Percentiles rank a stretch among this genome's conserved stretches.
Evolutionary conservation across 2,113 vertebrate species (phyloP).

Genomic region (Heterocephalus glaber): DNA sequence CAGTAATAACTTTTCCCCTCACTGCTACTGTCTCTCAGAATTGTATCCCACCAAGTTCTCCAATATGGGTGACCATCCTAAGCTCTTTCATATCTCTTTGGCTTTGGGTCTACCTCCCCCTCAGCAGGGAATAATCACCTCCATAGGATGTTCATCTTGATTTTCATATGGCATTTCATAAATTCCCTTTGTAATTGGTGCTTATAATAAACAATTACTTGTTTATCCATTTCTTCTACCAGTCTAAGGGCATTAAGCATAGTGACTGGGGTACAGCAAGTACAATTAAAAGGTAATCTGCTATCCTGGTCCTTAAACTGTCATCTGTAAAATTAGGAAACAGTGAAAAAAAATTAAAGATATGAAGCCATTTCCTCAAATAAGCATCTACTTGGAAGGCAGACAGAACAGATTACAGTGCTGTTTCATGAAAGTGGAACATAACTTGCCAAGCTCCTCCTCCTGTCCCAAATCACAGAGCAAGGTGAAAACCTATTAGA

Average conservation of each 20-base stretch:
- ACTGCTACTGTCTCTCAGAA: background rate
- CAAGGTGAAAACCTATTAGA: background rate
- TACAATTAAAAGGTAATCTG: background rate
- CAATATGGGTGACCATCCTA: accelerated
- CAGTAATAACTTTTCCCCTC: background rate
- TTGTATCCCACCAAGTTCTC: background rate
- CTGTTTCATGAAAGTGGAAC: background rate
- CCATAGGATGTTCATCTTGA: background rate
- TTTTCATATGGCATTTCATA: background rate
- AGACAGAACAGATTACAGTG: background rate
- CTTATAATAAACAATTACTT: background rate
- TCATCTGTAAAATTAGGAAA: background rate
- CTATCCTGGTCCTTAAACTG: background rate
- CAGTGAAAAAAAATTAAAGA: background rate
- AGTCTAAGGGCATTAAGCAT: background rate
- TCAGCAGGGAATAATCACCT: background rate
- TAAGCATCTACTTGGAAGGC: background rate
- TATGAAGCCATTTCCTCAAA: background rate
- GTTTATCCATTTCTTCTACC: background rate
- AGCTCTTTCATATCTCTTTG: background rate
- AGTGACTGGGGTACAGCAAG: background rate
- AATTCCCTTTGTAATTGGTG: background rate
- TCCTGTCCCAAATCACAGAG: background rate
- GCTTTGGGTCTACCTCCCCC: background rate
- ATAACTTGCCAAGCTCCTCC: background rate